Conservation (phyloP, 2,797 vertebrate genomes). For the Typhlichthys subterraneus region DNA sequence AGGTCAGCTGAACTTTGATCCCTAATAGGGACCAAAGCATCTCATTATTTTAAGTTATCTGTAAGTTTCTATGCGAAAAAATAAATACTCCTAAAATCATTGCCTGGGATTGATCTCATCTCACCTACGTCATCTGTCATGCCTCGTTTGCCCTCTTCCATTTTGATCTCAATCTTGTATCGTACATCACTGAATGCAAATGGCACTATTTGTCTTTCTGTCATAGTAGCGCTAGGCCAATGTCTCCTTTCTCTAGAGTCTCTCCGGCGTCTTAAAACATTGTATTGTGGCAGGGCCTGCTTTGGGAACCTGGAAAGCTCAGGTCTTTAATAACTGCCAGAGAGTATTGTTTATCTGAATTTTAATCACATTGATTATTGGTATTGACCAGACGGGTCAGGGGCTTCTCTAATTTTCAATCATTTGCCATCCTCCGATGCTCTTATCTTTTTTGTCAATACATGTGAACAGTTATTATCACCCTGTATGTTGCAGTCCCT, state of each 20-base stretch:
- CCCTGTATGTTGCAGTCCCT: constrained; percentile 10
- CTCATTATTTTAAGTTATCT: constrained; percentile 33
- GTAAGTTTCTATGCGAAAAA: constrained; percentile 33
- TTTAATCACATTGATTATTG: constrained; percentile 74
- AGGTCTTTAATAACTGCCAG: constrained; percentile 64
- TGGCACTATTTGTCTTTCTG: constrained; percentile 70
- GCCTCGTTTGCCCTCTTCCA: constrained; percentile 43
- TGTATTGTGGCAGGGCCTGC: constrained; percentile 16
- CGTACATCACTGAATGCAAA: constrained; percentile 70
- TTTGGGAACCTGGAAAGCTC: constrained; percentile 18
- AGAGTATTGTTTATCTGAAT: constrained; percentile 66
- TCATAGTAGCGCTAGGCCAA: constrained; percentile 32
- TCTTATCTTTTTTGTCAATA: constrained; percentile 19
- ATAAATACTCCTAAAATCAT: constrained; percentile 43
- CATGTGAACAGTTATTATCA: constrained; percentile 9
- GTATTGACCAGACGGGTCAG: constrained; percentile 61
- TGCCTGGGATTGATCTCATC: constrained; percentile 59
- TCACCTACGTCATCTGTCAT: constrained; percentile 53
- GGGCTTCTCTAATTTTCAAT: constrained; percentile 54
- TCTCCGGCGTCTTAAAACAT: constrained; percentile 8
- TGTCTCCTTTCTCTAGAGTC: constrained; percentile 41
- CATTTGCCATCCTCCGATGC: constrained; percentile 37
- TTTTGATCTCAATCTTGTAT: constrained; percentile 70
- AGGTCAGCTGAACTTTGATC: constrained; percentile 36
- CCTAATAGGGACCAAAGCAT: constrained; percentile 2